phyloP scores from a whole-genome alignment of 1,140 invertebrate species.

The Odontomachus brunneus region DNA sequence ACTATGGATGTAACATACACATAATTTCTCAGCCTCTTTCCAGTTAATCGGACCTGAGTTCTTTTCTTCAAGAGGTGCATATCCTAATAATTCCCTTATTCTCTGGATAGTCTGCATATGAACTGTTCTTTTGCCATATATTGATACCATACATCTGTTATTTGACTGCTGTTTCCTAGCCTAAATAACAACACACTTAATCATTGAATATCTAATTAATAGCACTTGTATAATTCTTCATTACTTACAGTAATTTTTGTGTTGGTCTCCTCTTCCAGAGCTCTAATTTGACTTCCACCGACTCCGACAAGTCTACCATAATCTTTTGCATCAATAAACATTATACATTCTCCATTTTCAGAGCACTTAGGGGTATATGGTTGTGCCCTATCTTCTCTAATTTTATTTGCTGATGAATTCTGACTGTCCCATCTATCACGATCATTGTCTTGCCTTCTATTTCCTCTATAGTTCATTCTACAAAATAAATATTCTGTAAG shows the following conservation, averaged over 20 bases:
- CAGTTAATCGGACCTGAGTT: no score
- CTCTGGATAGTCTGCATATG: constrained; percentile 81
- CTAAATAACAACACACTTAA: constrained; percentile 58
- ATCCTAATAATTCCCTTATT: no score
- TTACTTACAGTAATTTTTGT: constrained; percentile 86
- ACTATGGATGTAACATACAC: constrained; percentile 67
- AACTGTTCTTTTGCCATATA: constrained; percentile 85
- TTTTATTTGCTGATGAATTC: no score
- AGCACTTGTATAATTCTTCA: constrained; percentile 1
- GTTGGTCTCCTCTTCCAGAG: constrained; percentile 88
- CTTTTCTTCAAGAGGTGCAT: no score
- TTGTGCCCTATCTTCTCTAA: background rate
- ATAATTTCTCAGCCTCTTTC: constrained; percentile 34
- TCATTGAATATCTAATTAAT: constrained; percentile 4
- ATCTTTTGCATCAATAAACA: constrained; percentile 21
- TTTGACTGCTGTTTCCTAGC: constrained; percentile 73
- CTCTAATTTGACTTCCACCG: constrained; percentile 91
- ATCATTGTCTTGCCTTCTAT: background rate
- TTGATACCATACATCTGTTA: constrained; percentile 83
- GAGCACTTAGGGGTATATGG: no score
- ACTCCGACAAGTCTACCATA: constrained; percentile 87
- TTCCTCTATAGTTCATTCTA: constrained; percentile 1
- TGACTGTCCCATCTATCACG: background rate
- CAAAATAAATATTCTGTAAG: background rate
- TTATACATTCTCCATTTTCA: no score